Evolutionary conservation across 2,797 vertebrate genomes (phyloP), one percentile per base, ranked within the genome.

Genomic region (Myripristis jacobus): DNA sequence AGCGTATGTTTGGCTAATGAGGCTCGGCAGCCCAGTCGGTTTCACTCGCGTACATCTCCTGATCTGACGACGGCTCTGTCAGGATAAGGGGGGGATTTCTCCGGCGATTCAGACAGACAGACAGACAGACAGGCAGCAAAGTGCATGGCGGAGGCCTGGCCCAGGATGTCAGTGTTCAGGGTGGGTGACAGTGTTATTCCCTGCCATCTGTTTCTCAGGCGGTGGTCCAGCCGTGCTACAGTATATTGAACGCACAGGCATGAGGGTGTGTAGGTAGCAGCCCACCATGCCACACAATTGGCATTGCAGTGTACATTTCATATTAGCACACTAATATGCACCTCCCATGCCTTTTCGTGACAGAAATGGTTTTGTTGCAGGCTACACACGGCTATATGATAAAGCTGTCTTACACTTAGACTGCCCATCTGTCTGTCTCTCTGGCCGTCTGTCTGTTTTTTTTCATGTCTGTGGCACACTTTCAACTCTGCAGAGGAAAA

Each of bases 171-270:
- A 84, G 83, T 67, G 78, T 86, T 91, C 84, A 84, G 89, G 87
- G 89, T 91, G 88, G 90, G 87, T 91, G 89, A 89, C 89, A 87
- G 89, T 90, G 90, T 93, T 91, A 85, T 92, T 91, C 88, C 81
- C 86, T 87, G 86, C 94, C 94, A 94, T 95, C 94, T 95, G 94
- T 92, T 89, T 89, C 89, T 57, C 90, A 92, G 93, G 92, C 92
- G 79, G 82, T 46, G 74, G 86, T 92, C 92, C 92, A 93, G 84
- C 85, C 90, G 82, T 54, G 77, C 80, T 83, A n/a, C n/a, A n/a
- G n/a, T n/a, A 72, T 69, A 80, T 84, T 83, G 88, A 88, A 87
- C 82, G 77, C 86, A 86, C 59, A 72, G 83, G 87, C 79, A 53
- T 73, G 78, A 85, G 82, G 70, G 82, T 82, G 82, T 82, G 71